Evolutionary conservation across 2,888 invertebrate species (phyloP), one percentile per base, ranked within the genome.

Genomic region (Lysandra coridon): DNA sequence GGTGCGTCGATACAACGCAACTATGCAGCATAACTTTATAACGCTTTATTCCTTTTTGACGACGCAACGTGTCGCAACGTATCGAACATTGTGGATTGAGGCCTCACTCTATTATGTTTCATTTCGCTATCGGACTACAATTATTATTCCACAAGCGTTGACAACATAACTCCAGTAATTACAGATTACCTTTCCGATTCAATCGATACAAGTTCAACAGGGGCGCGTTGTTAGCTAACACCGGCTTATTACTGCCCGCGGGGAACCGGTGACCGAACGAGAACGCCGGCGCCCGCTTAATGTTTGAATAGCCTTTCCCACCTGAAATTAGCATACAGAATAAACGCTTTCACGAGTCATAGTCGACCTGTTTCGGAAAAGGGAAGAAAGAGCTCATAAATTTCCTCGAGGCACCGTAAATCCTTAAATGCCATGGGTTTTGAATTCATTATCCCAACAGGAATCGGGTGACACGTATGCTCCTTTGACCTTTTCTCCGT

Each of bases 221-320:
- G 4, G 86, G 88, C 2, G 92, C 92, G 60, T 84, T 85, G 0
- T 87, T 83, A 33, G 81, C 85, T 2, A 86, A 80, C 2, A 83
- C 79, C 0, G 90, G 87, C 73, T 91, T 91, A 10, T 57, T 1
- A 5, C 84, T 80, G 44, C 33, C 80, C 0, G 81, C 6, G 6
- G 88, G 88, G 0, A 88, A 88, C 4, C 82, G 80, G 62, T 85
- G 83, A 4, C 93, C 92, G 75, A 93, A 92, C 1, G 90, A 88
- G 81, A 90, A 93, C 0, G 92, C 92, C n/a, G 93, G 93, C 0
- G 90, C 86, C 37, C 90, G 89, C 80, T 87, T 90, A 81, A 93
- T 91, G 78, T 88, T 88, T 17, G 88, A 89, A 81, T 87, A 91
- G 0, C 93, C 93, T 17, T 85, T 87, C 0, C 92, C 92, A 84